A percentile compares a stretch with the other conserved stretches of the same genome.
Conservation (phyloP, 2,888 invertebrate species). For the Drosophila mettleri region DNA sequence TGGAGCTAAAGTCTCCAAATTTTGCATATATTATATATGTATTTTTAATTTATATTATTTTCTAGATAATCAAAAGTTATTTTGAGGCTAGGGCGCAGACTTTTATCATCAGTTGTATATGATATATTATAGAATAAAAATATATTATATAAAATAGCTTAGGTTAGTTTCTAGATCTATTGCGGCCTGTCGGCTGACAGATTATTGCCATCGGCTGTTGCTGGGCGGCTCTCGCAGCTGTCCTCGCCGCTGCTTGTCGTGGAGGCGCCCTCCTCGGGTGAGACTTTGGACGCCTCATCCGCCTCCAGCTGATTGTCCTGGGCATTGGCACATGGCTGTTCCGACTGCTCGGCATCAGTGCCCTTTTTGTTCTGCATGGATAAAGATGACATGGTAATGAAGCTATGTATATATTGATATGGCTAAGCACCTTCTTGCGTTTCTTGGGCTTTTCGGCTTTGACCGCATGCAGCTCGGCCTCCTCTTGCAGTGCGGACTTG, state of each 20-base stretch:
- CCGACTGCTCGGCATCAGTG: slow-evolving; percentile 49
- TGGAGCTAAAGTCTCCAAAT: too few relatives aligned
- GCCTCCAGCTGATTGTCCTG: slow-evolving; percentile 56
- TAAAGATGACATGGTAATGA: neutral
- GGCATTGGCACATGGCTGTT: slow-evolving; percentile 32
- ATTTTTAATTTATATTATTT: too few relatives aligned
- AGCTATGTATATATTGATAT: neutral
- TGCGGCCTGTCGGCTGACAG: slow-evolving; percentile 26
- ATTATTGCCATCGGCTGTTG: slow-evolving; percentile 68
- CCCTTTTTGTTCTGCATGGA: slow-evolving; percentile 66
- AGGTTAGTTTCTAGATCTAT: neutral
- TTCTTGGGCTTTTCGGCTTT: slow-evolving; percentile 86
- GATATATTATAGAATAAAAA: too few relatives aligned
- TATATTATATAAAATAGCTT: too few relatives aligned
- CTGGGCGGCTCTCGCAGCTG: slow-evolving; percentile 66
- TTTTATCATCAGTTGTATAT: too few relatives aligned
- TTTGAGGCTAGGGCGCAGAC: slow-evolving; percentile 1
- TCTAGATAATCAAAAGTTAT: too few relatives aligned
- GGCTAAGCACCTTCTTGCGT: slow-evolving; percentile 77
- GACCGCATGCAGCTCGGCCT: slow-evolving; percentile 72
- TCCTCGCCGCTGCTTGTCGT: slow-evolving; percentile 72
- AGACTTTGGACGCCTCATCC: slow-evolving; percentile 60
- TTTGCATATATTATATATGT: too few relatives aligned
- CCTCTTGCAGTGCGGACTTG: slow-evolving; percentile 86
- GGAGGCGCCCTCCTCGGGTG: slow-evolving; percentile 71